A percentile compares a stretch with the other conserved stretches of the same genome.
Conservation (phyloP, 2,113 vertebrate species). For the Brachyistius frenatus region DNA sequence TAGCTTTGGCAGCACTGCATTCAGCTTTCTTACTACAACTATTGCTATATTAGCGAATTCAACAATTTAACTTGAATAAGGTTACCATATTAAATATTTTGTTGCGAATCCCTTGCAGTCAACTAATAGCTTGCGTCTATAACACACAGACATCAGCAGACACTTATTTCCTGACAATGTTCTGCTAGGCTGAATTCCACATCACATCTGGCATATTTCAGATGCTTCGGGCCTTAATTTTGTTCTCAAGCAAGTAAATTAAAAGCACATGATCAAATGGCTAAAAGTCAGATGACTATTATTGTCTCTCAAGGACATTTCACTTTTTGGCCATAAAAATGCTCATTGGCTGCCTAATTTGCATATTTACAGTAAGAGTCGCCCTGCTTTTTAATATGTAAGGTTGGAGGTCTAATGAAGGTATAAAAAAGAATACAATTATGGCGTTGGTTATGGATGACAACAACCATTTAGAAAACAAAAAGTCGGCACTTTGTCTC, state of each 20-base stretch:
- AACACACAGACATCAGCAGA: neutral
- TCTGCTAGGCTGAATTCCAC: neutral
- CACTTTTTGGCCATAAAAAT: neutral
- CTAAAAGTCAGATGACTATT: constrained; percentile 9
- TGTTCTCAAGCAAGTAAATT: neutral
- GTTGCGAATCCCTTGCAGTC: neutral
- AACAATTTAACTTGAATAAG: neutral
- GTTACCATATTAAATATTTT: neutral
- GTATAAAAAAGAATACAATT: neutral
- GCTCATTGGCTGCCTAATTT: neutral
- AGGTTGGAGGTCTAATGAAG: neutral
- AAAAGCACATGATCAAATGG: constrained; percentile 17
- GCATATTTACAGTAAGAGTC: neutral
- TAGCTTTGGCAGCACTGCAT: neutral
- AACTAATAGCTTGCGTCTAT: constrained; percentile 3
- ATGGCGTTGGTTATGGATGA: neutral
- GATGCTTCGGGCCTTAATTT: neutral
- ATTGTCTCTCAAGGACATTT: neutral
- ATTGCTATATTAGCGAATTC: neutral
- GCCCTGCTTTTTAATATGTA: neutral
- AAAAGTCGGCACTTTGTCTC: constrained; percentile 26
- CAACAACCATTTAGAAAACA: constrained; percentile 5
- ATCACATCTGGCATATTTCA: neutral
- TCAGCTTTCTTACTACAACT: neutral
- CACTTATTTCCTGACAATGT: neutral